Percentiles rank a stretch among this genome's conserved stretches.
Evolutionary conservation across 1,140 invertebrate genomes (phyloP).

Genomic region (Neodiprion fabricii): DNA sequence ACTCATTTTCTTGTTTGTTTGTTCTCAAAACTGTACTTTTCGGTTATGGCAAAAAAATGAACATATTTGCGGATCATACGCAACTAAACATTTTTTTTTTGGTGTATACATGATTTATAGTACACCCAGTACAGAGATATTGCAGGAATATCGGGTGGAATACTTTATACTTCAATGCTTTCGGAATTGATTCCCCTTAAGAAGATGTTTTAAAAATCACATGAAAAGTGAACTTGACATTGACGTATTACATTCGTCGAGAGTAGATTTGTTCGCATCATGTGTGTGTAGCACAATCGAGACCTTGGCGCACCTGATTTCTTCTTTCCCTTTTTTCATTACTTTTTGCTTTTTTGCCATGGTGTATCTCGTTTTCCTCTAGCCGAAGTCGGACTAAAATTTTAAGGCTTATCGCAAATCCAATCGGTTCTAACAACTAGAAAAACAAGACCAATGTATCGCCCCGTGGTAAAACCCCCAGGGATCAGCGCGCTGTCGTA

Average conservation of each 20-base stretch:
- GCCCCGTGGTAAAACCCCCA: not conserved
- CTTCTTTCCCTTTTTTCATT: too few relatives aligned
- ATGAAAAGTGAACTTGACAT: not conserved
- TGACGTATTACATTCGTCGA: not conserved
- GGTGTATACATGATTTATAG: too few relatives aligned
- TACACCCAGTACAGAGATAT: not conserved
- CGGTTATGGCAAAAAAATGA: too few relatives aligned
- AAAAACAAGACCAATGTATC: not conserved
- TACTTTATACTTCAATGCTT: not conserved
- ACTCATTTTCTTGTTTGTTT: too few relatives aligned
- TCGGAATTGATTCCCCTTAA: not conserved
- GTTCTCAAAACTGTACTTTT: too few relatives aligned
- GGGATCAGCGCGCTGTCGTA: not conserved
- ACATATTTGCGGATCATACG: too few relatives aligned
- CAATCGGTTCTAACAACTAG: not conserved
- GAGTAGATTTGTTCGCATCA: not conserved
- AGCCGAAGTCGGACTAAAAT: not conserved
- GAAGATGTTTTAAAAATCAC: not conserved
- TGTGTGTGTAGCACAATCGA: too few relatives aligned
- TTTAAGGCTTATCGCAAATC: slow-evolving; percentile 3
- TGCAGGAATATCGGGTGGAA: not conserved
- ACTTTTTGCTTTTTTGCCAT: not conserved
- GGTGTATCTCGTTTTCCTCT: not conserved
- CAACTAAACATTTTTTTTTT: too few relatives aligned
- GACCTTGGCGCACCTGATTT: too few relatives aligned